Evolutionary conservation across 2,113 vertebrate genomes (phyloP).

Genomic region (Austrofundulus limnaeus): DNA sequence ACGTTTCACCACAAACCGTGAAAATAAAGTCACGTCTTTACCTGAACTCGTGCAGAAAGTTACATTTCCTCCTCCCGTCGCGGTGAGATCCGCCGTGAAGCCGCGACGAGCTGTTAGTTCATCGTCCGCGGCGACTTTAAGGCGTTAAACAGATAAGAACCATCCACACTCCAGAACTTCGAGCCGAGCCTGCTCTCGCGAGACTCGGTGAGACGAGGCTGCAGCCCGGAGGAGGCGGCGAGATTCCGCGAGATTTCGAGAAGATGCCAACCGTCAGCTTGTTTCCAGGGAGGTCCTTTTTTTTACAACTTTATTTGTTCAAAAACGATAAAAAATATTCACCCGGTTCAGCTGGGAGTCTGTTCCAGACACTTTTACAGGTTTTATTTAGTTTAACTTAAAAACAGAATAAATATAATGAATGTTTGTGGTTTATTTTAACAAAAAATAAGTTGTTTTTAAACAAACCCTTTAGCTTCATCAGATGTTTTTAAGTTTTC

Average conservation of each 20-base stretch:
- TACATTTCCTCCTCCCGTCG: fast-evolving
- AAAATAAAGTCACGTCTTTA: neutral
- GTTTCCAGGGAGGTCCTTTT: constrained; percentile 17
- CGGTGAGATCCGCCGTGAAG: neutral
- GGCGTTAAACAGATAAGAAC: constrained; percentile 25
- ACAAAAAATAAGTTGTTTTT: no score
- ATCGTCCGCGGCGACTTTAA: constrained; percentile 3
- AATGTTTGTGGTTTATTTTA: no score
- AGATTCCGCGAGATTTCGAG: constrained; percentile 30
- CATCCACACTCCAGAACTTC: constrained; percentile 17
- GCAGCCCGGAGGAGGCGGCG: fast-evolving
- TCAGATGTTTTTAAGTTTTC: no score
- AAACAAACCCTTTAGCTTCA: no score
- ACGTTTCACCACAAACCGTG: neutral
- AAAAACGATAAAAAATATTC: neutral
- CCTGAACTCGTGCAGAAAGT: neutral
- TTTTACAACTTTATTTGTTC: constrained; percentile 4
- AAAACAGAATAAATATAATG: no score
- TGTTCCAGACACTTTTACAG: neutral
- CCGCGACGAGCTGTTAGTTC: neutral
- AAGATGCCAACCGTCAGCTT: constrained; percentile 42
- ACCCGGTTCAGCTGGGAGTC: neutral
- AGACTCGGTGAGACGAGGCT: neutral
- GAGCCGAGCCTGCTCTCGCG: constrained; percentile 19
- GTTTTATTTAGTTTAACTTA: neutral